Percentiles rank a stretch among this genome's conserved stretches.
Evolutionary conservation across 2,797 vertebrate genomes (phyloP).

Genomic region (Glossophaga mutica): DNA sequence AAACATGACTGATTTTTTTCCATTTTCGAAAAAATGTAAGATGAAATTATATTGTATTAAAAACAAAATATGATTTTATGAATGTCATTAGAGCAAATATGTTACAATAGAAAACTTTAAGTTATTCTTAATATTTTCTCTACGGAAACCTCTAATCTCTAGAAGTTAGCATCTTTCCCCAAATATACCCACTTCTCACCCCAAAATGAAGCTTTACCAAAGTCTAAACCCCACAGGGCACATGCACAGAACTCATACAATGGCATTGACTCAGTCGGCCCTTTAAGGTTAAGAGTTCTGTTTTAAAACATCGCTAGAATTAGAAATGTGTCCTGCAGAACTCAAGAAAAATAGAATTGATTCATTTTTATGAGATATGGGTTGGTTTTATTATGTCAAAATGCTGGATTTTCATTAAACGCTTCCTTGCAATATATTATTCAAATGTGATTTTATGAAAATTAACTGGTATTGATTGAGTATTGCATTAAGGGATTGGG

Average conservation of each 20-base stretch:
- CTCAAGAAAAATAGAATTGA: conserved; percentile 35
- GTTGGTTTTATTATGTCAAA: not conserved
- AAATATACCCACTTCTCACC: not conserved
- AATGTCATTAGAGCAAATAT: not conserved
- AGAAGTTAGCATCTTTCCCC: not conserved
- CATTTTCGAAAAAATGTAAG: not conserved
- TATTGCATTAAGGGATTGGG: not conserved
- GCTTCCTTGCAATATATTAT: not conserved
- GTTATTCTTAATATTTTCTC: not conserved
- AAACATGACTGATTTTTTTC: not conserved
- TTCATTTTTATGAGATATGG: not conserved
- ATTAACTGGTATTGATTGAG: not conserved
- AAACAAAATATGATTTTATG: not conserved
- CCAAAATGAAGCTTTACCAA: not conserved
- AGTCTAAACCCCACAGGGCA: not conserved
- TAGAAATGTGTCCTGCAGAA: conserved; percentile 38
- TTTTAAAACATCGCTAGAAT: conserved; percentile 29
- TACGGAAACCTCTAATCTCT: not conserved
- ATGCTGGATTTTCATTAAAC: not conserved
- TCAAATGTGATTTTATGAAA: not conserved
- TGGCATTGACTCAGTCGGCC: not conserved
- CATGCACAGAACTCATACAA: not conserved
- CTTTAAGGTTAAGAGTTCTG: not conserved
- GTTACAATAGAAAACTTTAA: not conserved
- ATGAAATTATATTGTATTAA: not conserved